A percentile compares a stretch with the other conserved stretches of the same genome.
These are phyloP conservation scores for Dichetophora obliterata DNA, from an alignment of 2,888 invertebrate species.

Conservation along the genomic window DNA sequence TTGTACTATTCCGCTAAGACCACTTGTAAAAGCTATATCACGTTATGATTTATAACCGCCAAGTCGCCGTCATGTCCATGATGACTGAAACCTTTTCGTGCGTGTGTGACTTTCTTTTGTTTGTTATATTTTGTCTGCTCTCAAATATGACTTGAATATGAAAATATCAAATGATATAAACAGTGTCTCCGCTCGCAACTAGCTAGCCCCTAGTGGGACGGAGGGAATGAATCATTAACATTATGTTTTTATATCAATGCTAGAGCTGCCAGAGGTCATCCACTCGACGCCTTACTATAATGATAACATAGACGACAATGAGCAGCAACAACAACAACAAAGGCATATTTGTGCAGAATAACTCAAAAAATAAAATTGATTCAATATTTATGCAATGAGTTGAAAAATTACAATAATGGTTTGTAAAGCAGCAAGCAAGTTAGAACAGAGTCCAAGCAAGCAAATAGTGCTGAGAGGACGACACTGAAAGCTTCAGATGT, in stretches of 20 bases:
- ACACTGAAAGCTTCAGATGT: slow-evolving; percentile 54
- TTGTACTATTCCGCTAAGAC: background rate
- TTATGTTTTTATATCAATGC: slow-evolving; percentile 35
- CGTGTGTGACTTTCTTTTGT: background rate
- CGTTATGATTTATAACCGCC: background rate
- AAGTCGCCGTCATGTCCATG: slow-evolving; percentile 12
- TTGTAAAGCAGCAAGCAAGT: slow-evolving; percentile 25
- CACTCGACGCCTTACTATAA: slow-evolving; percentile 51
- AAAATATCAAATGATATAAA: background rate
- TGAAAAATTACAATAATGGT: slow-evolving; percentile 40
- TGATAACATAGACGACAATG: slow-evolving; percentile 2
- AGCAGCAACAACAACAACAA: slow-evolving; percentile 24
- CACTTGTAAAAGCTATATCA: background rate
- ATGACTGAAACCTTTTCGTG: background rate
- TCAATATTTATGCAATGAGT: slow-evolving; percentile 47
- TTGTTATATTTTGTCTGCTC: background rate
- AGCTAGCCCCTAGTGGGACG: background rate
- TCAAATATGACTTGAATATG: background rate
- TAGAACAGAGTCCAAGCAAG: no score
- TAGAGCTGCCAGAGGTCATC: slow-evolving; percentile 38
- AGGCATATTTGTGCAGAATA: background rate
- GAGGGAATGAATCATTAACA: slow-evolving; percentile 29
- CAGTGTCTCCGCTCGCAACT: background rate
- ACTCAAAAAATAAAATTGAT: slow-evolving; percentile 43
- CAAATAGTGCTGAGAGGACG: no score